Conservation (phyloP, 2,888 invertebrate species). For the Eumerus sabulonum region DNA sequence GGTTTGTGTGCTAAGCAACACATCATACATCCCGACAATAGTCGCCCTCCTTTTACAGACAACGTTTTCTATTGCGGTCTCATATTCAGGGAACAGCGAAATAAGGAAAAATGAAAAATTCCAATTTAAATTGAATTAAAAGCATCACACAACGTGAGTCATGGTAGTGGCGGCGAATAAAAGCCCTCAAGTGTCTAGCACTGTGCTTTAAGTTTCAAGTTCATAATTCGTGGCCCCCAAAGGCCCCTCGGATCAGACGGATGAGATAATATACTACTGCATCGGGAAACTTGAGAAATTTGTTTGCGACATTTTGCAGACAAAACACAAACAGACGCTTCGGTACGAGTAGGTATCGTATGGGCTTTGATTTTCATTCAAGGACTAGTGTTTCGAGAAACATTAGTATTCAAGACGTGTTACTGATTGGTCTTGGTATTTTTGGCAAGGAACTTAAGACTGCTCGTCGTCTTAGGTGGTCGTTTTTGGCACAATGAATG, state of each 20-base stretch:
- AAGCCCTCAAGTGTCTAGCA: background rate
- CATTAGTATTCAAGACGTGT: no score
- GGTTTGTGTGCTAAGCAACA: conserved; percentile 24
- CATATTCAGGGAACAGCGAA: conserved; percentile 34
- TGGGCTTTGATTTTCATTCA: background rate
- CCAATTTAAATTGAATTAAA: conserved; percentile 65
- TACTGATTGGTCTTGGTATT: no score
- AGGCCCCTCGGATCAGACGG: background rate
- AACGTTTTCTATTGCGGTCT: conserved; percentile 1
- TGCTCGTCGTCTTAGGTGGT: no score
- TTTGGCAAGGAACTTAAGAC: no score
- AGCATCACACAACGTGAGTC: conserved; percentile 20
- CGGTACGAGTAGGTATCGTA: no score
- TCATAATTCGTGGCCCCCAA: background rate
- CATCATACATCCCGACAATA: conserved; percentile 11
- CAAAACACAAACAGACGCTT: no score
- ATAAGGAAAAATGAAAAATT: conserved; percentile 12
- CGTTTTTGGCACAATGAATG: no score
- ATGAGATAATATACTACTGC: background rate
- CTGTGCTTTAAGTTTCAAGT: background rate
- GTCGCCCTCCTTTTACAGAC: conserved; percentile 7
- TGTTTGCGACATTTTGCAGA: no score
- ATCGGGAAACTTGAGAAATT: no score
- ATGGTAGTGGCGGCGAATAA: background rate
- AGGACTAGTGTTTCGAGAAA: no score